Conservation (phyloP, 2,113 vertebrate genomes). For the Callipepla californica region DNA sequence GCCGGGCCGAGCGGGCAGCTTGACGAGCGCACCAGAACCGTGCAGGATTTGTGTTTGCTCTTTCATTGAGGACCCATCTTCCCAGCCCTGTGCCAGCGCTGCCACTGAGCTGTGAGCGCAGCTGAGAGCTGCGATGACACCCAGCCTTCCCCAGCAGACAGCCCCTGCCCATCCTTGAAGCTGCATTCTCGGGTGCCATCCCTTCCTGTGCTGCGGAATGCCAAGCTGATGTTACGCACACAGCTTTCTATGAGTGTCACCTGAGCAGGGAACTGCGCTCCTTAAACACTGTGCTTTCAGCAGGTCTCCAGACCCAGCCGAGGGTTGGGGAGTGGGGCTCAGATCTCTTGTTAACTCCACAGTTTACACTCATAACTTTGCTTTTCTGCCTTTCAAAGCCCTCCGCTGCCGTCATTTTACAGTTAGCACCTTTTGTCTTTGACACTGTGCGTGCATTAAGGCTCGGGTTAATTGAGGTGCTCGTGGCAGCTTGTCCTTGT, state of each 20-base stretch:
- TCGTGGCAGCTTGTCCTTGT: slow-evolving; percentile 49
- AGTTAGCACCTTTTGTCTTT: background rate
- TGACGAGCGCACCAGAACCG: background rate
- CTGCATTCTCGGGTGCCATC: background rate
- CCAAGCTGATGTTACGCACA: background rate
- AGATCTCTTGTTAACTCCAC: background rate
- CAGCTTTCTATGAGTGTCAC: background rate
- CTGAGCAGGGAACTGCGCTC: background rate
- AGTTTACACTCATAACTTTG: background rate
- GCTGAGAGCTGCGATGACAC: background rate
- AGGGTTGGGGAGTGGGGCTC: background rate
- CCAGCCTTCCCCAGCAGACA: no score
- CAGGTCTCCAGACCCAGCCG: background rate
- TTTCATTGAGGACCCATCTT: background rate
- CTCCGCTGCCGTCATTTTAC: background rate
- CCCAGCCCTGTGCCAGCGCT: background rate
- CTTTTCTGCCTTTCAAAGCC: background rate
- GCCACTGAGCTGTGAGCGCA: no score
- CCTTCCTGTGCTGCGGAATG: background rate
- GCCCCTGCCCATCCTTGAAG: background rate
- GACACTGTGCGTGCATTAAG: background rate
- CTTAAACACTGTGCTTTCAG: background rate
- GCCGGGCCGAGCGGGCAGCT: slow-evolving; percentile 22
- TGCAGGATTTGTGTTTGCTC: slow-evolving; percentile 21
- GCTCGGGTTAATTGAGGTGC: slow-evolving; percentile 25